Conservation (phyloP, 1,140 invertebrate genomes). For the Neotoxoptera formosana region DNA sequence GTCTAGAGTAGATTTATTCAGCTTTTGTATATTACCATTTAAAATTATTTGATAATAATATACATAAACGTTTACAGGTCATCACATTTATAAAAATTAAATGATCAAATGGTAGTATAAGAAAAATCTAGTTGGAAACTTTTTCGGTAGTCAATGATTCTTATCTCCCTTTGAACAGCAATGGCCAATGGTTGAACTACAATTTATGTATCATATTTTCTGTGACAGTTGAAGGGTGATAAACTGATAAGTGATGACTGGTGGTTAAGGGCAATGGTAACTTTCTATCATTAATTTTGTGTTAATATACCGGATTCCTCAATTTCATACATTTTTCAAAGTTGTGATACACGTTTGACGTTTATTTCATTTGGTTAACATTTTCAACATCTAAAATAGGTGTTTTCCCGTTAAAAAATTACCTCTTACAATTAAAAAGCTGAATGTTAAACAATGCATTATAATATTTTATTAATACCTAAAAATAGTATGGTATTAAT, state of each 20-base stretch:
- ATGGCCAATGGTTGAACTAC: not conserved
- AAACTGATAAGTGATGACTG: not conserved
- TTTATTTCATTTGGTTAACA: not conserved
- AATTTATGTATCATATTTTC: not conserved
- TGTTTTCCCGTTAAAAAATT: not conserved
- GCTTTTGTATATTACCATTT: not conserved
- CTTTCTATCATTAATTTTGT: not conserved
- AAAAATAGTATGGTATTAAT: too few species aligned
- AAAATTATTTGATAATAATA: not conserved
- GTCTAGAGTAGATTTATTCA: not conserved
- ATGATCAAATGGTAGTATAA: not conserved
- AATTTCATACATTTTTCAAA: not conserved
- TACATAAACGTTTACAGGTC: not conserved
- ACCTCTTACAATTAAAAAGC: not conserved
- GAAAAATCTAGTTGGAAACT: not conserved
- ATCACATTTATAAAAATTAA: not conserved
- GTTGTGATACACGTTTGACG: not conserved
- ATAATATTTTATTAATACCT: not conserved
- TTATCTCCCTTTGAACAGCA: not conserved
- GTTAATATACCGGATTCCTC: not conserved
- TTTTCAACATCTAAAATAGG: not conserved
- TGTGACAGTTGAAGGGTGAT: not conserved
- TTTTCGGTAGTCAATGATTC: not conserved
- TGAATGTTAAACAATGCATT: not conserved
- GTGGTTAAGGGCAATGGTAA: not conserved